These are phyloP conservation scores for Cygnus atratus DNA, from an alignment of 2,113 vertebrate species.

Conservation along the genomic window DNA sequence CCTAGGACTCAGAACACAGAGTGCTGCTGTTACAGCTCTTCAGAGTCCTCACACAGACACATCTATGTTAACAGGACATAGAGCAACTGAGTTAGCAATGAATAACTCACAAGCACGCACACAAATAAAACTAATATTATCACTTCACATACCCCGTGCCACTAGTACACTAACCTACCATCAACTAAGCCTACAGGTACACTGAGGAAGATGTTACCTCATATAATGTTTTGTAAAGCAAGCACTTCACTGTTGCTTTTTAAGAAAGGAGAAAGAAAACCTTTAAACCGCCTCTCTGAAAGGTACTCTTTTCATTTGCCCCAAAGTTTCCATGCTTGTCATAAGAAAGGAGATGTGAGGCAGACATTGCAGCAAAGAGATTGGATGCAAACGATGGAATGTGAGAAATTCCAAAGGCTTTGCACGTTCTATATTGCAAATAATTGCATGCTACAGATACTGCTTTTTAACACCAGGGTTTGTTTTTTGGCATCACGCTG, in stretches of 20 bases:
- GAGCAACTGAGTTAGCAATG: background rate
- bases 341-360: background rate
- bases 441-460: background rate
- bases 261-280: background rate
- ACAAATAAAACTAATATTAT: background rate
- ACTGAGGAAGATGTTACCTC: background rate
- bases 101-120: background rate
- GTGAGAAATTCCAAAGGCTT: background rate
- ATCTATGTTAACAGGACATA: background rate
- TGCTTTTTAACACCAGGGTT: background rate
- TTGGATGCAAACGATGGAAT: background rate
- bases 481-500: background rate
- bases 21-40: background rate
- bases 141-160: background rate
- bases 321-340: background rate
- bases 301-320: background rate
- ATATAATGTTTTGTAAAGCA: background rate
- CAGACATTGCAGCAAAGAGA: background rate
- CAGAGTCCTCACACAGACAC: background rate
- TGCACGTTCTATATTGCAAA: background rate
- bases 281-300: background rate
- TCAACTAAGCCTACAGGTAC: background rate
- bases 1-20: fast-evolving
- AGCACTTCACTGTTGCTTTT: background rate
- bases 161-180: background rate